Evolutionary conservation across 2,888 invertebrate species (phyloP).

Genomic region (Sphaerophoria rueppellii): DNA sequence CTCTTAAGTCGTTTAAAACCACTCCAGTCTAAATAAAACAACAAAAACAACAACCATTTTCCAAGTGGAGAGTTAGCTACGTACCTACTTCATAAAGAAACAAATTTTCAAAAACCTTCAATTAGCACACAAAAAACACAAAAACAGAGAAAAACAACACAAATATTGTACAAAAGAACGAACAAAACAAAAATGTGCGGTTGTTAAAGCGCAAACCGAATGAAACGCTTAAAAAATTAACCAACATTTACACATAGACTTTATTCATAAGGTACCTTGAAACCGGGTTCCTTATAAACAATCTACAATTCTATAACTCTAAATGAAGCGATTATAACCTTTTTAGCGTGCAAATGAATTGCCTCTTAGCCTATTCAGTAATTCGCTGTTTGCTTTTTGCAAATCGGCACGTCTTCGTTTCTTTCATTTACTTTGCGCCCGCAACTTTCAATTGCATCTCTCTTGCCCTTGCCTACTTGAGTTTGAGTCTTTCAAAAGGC

Average conservation of each 20-base stretch:
- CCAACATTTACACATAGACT: conserved; percentile 26
- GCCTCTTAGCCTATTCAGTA: conserved; percentile 44
- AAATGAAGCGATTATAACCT: conserved; percentile 61
- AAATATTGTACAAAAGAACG: conserved; percentile 27
- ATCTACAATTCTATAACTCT: conserved; percentile 29
- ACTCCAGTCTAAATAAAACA: conserved; percentile 2
- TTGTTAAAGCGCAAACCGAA: conserved; percentile 44
- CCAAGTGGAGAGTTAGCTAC: conserved; percentile 1
- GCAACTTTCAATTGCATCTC: conserved; percentile 49
- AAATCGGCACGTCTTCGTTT: conserved; percentile 54
- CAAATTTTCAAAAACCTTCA: conserved; percentile 34
- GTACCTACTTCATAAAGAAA: conserved; percentile 26
- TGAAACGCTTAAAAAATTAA: conserved; percentile 27
- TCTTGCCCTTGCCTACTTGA: background rate
- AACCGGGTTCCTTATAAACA: background rate
- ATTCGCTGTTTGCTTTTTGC: conserved; percentile 47
- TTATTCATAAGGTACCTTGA: background rate
- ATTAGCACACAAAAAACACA: conserved; percentile 23
- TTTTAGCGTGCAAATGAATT: conserved; percentile 64
- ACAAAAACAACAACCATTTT: conserved; percentile 12
- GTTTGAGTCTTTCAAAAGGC: conserved; percentile 29
- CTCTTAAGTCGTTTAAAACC: background rate
- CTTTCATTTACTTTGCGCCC: conserved; percentile 44
- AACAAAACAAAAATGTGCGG: conserved; percentile 25
- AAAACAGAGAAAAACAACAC: background rate